phyloP scores from a whole-genome alignment of 2,113 vertebrate species.

The Rutilus rutilus region DNA sequence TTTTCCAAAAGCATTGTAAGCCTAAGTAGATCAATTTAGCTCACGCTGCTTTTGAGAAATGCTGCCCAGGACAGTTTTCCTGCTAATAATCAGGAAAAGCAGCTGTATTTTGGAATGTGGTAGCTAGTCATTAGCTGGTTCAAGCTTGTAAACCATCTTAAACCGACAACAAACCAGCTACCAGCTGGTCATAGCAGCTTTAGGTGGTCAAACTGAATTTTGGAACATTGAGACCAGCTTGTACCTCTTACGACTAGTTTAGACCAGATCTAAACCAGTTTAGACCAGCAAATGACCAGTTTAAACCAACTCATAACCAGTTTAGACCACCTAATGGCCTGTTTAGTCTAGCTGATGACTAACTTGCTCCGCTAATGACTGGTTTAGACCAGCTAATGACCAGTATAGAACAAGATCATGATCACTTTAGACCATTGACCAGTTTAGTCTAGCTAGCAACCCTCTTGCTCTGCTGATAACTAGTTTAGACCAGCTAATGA shows the following conservation, averaged over 20 bases:
- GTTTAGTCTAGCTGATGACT: not conserved
- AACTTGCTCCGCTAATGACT: not conserved
- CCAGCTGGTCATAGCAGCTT: no score
- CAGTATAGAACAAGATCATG: not conserved
- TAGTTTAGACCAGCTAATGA: not conserved
- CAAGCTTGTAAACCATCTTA: no score
- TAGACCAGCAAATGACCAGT: not conserved
- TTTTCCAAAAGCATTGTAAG: no score
- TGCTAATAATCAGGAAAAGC: not conserved
- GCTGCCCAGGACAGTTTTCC: not conserved
- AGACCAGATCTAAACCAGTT: not conserved
- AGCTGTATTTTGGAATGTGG: not conserved
- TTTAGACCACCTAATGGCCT: not conserved
- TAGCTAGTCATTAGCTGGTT: no score
- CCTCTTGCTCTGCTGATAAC: no score
- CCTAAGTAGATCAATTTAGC: no score
- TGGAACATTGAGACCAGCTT: not conserved
- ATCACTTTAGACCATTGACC: not conserved
- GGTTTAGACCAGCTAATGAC: not conserved
- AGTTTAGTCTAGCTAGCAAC: not conserved
- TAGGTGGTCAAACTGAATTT: no score
- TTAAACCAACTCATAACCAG: not conserved
- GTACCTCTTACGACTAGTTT: not conserved
- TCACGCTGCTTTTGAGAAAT: no score
- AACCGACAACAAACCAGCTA: no score